Conservation (phyloP, 2,113 vertebrate species). For the Chrysochloris asiatica region DNA sequence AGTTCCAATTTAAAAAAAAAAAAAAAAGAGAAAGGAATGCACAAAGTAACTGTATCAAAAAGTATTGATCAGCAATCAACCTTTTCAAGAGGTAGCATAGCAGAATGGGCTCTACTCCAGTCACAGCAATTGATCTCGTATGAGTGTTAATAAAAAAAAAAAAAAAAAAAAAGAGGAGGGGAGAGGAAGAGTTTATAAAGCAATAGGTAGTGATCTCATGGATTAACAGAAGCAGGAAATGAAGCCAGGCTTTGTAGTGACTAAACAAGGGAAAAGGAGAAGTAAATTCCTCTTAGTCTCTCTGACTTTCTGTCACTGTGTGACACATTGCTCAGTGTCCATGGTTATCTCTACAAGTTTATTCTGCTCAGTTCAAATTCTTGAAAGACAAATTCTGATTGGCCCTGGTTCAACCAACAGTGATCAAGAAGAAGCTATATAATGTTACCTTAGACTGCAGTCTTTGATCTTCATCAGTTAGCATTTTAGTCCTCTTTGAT, state of each 20-base stretch:
- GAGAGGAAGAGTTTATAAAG: neutral
- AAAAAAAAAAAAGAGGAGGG: neutral
- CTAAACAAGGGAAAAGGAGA: neutral
- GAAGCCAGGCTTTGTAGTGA: neutral
- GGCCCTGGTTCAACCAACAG: neutral
- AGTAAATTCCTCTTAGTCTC: accelerated
- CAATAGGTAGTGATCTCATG: neutral
- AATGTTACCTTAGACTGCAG: too few species aligned
- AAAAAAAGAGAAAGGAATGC: too few species aligned
- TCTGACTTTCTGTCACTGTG: neutral
- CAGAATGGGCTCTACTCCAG: too few species aligned
- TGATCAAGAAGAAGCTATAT: too few species aligned
- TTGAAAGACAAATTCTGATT: neutral
- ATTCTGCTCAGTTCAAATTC: neutral
- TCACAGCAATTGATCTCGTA: too few species aligned
- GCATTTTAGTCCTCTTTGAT: too few species aligned
- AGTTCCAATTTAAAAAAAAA: too few species aligned
- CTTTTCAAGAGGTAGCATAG: too few species aligned
- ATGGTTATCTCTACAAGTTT: neutral
- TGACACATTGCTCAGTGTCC: accelerated
- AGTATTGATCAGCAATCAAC: too few species aligned
- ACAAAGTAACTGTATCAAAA: too few species aligned
- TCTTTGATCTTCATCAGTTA: too few species aligned
- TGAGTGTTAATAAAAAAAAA: too few species aligned
- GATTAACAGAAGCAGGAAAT: neutral